These are phyloP conservation scores for Monoplex corrugatus DNA, from an alignment of 2,888 invertebrate species.

Conservation along the genomic window DNA sequence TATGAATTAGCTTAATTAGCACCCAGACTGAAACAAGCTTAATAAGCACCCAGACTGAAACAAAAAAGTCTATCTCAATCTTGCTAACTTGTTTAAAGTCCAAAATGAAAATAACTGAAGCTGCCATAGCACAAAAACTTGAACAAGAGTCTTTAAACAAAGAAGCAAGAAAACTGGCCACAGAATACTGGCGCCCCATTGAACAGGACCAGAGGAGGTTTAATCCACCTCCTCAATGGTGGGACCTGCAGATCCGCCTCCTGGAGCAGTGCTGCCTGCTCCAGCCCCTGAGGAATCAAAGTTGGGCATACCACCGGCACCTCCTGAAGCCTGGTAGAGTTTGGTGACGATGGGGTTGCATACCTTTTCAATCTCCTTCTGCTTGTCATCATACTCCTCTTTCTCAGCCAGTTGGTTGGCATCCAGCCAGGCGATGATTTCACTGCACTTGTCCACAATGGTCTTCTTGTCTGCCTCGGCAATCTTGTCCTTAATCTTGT, in stretches of 20 bases:
- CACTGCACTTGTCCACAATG: constrained; percentile 93
- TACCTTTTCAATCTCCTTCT: constrained; percentile 94
- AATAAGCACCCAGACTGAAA: no score
- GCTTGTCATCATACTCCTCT: constrained; percentile 96
- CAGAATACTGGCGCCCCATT: no score
- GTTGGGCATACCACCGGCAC: constrained; percentile 84
- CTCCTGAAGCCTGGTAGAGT: constrained; percentile 89
- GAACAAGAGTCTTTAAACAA: no score
- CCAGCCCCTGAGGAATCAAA: constrained; percentile 71
- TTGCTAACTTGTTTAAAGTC: no score
- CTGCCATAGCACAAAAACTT: no score
- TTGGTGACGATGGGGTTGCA: constrained; percentile 98
- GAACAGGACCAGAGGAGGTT: no score
- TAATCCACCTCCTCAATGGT: constrained; percentile 85
- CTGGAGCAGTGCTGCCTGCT: constrained; percentile 81
- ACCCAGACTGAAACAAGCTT: no score
- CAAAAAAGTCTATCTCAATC: no score
- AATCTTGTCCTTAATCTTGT: constrained; percentile 96
- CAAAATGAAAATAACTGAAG: no score
- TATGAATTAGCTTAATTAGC: no score
- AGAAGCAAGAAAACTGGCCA: no score
- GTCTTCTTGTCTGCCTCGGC: constrained; percentile 90
- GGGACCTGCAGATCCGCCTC: constrained; percentile 72
- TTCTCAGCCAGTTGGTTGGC: constrained; percentile 90
- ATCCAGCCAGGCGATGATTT: constrained; percentile 84